A percentile compares a stretch with the other conserved stretches of the same genome.
Evolutionary conservation across 2,797 vertebrate species (phyloP).

Genomic region (Dallia pectoralis): DNA sequence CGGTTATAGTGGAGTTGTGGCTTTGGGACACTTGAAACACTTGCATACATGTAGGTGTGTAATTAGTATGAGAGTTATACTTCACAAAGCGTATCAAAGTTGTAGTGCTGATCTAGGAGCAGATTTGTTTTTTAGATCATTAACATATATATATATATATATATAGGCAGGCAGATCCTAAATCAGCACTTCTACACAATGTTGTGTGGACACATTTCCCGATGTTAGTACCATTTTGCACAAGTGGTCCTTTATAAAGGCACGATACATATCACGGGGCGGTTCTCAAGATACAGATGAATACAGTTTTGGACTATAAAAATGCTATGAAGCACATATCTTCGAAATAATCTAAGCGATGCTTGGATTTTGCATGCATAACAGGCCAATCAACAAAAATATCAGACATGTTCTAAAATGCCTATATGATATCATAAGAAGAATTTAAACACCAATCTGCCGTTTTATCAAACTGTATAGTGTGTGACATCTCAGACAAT

Average conservation of each 20-base stretch:
- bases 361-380: neutral
- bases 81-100: no score
- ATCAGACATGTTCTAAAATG: neutral
- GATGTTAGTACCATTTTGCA: neutral
- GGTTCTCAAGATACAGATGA: no score
- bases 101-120: no score
- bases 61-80: neutral
- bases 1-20: neutral
- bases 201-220: no score
- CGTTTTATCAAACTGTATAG: neutral
- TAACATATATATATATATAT: no score
- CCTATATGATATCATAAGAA: neutral
- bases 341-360: neutral
- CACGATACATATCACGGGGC: no score
- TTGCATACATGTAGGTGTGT: neutral
- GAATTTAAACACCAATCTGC: neutral
- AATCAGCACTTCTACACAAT: no score
- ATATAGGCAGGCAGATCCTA: no score
- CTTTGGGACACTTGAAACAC: neutral
- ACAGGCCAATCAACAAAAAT: neutral
- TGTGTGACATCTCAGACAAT: neutral
- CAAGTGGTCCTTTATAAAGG: neutral
- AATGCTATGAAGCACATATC: neutral
- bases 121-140: no score
- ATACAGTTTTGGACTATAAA: no score